A percentile compares a stretch with the other conserved stretches of the same genome.
Evolutionary conservation across 2,888 invertebrate species (phyloP).

Genomic region (Saturnia pavonia): DNA sequence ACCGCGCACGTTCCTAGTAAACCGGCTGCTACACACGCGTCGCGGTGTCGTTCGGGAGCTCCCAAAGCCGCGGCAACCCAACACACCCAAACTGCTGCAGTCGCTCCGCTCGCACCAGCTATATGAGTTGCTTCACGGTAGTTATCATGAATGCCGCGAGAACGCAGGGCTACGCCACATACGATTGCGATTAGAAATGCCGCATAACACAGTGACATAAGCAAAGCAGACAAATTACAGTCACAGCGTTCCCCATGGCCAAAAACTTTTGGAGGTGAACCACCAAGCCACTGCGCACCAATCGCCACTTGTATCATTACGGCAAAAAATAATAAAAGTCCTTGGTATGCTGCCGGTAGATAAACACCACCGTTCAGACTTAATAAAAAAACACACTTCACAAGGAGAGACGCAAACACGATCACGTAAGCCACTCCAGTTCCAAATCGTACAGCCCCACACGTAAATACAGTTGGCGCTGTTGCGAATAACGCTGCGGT

Average conservation of each 20-base stretch:
- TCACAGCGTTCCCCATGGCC: slow-evolving; percentile 78
- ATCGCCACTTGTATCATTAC: slow-evolving; percentile 94
- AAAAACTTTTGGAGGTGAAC: slow-evolving; percentile 84
- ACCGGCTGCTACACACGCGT: slow-evolving; percentile 95
- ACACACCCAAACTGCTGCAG: slow-evolving; percentile 92
- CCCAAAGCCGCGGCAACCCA: slow-evolving; percentile 92
- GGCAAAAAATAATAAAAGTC: slow-evolving; percentile 93
- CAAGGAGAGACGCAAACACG: slow-evolving; percentile 94
- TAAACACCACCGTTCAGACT: slow-evolving; percentile 96
- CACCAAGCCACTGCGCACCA: slow-evolving; percentile 91
- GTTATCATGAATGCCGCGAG: slow-evolving; percentile 94
- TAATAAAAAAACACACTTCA: slow-evolving; percentile 96
- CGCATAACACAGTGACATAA: slow-evolving; percentile 91
- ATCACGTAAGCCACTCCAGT: slow-evolving; percentile 92
- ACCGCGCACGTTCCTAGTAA: slow-evolving; percentile 91
- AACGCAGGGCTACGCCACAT: slow-evolving; percentile 91
- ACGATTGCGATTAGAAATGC: slow-evolving; percentile 93
- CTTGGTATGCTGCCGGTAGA: slow-evolving; percentile 95
- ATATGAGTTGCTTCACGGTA: slow-evolving; percentile 96
- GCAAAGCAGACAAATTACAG: slow-evolving; percentile 86
- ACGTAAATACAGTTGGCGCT: slow-evolving; percentile 89
- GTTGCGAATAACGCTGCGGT: slow-evolving; percentile 90
- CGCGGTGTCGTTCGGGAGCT: slow-evolving; percentile 89
- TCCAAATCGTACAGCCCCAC: slow-evolving; percentile 91
- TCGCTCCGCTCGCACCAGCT: slow-evolving; percentile 92